A percentile compares a stretch with the other conserved stretches of the same genome.
These are phyloP conservation scores for Perizoma flavofasciatum DNA, from an alignment of 2,888 invertebrate species.

Conservation along the genomic window DNA sequence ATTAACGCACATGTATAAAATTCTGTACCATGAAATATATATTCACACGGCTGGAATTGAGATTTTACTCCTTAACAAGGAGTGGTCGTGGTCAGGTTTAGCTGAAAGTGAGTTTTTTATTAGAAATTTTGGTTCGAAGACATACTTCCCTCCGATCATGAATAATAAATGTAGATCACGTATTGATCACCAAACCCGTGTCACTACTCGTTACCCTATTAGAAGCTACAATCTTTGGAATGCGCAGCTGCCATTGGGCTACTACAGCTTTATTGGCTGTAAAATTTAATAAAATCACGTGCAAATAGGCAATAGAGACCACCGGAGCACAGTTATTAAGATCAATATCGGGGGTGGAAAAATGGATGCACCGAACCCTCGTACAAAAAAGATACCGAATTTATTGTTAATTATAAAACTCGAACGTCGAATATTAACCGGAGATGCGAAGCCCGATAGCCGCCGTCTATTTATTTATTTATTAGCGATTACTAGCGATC, in stretches of 20 bases:
- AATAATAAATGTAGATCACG: no score
- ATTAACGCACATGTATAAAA: no score
- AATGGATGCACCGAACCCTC: constrained; percentile 68
- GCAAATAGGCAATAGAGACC: constrained; percentile 56
- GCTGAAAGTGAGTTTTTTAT: no score
- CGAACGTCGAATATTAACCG: constrained; percentile 77
- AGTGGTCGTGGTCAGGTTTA: no score
- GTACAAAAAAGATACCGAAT: constrained; percentile 80
- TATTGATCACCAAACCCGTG: no score
- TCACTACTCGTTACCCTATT: no score
- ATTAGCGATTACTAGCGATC: constrained; percentile 49
- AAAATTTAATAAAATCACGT: constrained; percentile 37
- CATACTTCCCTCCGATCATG: no score
- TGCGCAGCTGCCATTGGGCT: constrained; percentile 7
- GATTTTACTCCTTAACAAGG: no score
- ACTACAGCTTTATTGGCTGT: constrained; percentile 17
- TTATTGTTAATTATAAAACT: constrained; percentile 84
- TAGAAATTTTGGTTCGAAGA: no score
- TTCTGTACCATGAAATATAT: no score
- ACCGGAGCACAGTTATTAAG: constrained; percentile 68
- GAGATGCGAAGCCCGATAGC: constrained; percentile 77
- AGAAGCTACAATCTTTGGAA: background rate
- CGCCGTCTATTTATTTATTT: constrained; percentile 81
- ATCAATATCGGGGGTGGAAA: constrained; percentile 75
- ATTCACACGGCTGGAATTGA: no score